Base-by-base conservation (phyloP, 2,888 invertebrate species). In the Metopia argyrocephala region DNA sequence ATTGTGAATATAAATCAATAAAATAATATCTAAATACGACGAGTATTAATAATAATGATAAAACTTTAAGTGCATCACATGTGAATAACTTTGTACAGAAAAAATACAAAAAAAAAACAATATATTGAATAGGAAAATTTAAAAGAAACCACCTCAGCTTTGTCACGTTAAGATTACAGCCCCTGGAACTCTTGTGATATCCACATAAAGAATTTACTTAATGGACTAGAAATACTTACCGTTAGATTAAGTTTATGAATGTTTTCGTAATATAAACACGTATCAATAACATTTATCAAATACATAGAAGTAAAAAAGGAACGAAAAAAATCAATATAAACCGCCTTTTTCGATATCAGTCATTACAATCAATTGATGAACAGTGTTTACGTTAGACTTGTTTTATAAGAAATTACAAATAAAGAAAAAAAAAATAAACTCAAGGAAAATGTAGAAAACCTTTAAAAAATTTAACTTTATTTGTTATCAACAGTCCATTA, bases 281-380 rank as follows among this genome's bases (percentile, higher is more conserved):
- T 79, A 74, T 65, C 74, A 59, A 50, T 69, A 74, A 74, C 57
- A 79, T 79, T 79, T 79, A 69, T 79, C 74, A 74, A 65, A 64
- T 62, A n/a, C 28, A n/a, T 2, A 18, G 7, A n/a, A 28, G 9
- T 15, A 5, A 15, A 28, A 54, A 5, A 15, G 23, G 12, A 18
- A 23, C 15, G 7, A 25, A 52, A 45, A 5, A 52, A 54, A 62
- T 3, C 2, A 31, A 62, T 28, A 46, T 9, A 28, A 12, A 45
- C 54, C 46, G 15, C n/a, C 7, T 54, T 54, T 12, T n/a, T 46
- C 64, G 27, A 21, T 56, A 54, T 64, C 54, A 62, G 45, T 64
- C 18, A 62, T 54, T 62, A 25, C 23, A 70, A 52, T 45, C 61
- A 38, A 61, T 62, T 61, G 21, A 12, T 54, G 2, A 7, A 73